Evolutionary conservation across 2,888 invertebrate genomes (phyloP), one percentile per base, ranked within the genome.

Genomic region (Torymus tubicola): DNA sequence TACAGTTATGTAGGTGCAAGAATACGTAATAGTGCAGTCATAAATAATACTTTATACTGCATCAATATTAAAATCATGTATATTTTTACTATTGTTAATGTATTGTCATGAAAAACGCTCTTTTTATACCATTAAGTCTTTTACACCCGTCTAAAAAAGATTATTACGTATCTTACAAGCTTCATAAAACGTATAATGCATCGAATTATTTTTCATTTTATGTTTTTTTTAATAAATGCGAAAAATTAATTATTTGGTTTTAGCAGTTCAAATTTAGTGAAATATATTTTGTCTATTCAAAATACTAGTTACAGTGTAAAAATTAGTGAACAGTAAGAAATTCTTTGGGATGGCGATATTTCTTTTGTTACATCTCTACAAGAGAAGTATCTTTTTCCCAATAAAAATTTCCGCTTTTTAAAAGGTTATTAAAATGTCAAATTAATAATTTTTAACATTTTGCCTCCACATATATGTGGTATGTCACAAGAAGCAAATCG

Each of bases 31-130:
- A 78, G 53, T 14, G 61, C 14, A 68, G 69, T 71, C 50, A 24
- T 64, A 52, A 64, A n/a, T 50, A 69, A 76, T 69, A 69, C 73
- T 77, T 73, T 80, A 58, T 77, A 72, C 60, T 72, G 57, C 42
- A 16, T 69, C 68, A 50, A 52, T 64, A 81, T 72, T 77, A 57
- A 81, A 81, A 75, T 77, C 42, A 42, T 68, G n/a, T 77, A 77
- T 81, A 81, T 81, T 81, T 81, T 81, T 81, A 81, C 68, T 81
- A 81, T 64, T 73, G 69, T 60, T 77, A 13, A 68, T 80, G 69
- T 73, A 77, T 77, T 72, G 80, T 76, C 65, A 76, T 63, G 2
- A 63, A 64, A 60, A 60, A 52, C 12, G 50, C 60, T 64, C 53
- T 1, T 68, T 73, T 76, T 53, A 58, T 55, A 55, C 72, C 67